Evolutionary conservation across 37 sponge, comb jelly and placozoan species (phyloP), one percentile per base, ranked within the genome.

Genomic region (Ianthella basta): DNA sequence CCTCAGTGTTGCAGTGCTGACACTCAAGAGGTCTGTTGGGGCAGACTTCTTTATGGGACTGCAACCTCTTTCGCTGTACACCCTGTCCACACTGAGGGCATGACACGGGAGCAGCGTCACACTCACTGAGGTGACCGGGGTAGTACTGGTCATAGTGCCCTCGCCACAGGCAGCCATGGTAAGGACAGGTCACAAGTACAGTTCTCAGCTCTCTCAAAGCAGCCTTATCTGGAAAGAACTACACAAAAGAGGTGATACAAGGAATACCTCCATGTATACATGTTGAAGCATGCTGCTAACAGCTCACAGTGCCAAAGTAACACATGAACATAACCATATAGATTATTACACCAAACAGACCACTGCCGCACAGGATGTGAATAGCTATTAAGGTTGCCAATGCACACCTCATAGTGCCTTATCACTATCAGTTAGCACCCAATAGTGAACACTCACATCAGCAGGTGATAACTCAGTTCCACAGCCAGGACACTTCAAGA

Each of bases 181-280:
- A 54, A 23, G 39, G 60, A 68, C 93, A 92, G 25, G 83, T 32
- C 4, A 92, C 55, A 0, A 30, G 60, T 8, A 86, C 23, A 13
- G 29, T 72, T 21, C 61, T 72, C 5, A 92, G 81, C 24, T 92
- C 93, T 10, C 81, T 80, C 39, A 74, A 68, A 19, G 69, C 89
- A 38, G 93, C 93, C 72, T 85, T 88, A 63, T 92, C 93, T 40
- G 84, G 67, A 74, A 92, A 92, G 78, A 75, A 75, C 78, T 75
- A 41, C 2, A 41, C 12, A 41, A 18, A 41, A 25, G 3, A 30
- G 1, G 50, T 10, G 50, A 44, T 44, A 10, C 8, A 44, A 8
- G 50, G n/a, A n/a, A n/a, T n/a, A n/a, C n/a, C n/a, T n/a, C n/a
- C n/a, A n/a, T n/a, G n/a, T n/a, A n/a, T n/a, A 44, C 50, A 44